Base-by-base conservation (phyloP, 2,888 invertebrate species). In the Lasiommata megera region DNA sequence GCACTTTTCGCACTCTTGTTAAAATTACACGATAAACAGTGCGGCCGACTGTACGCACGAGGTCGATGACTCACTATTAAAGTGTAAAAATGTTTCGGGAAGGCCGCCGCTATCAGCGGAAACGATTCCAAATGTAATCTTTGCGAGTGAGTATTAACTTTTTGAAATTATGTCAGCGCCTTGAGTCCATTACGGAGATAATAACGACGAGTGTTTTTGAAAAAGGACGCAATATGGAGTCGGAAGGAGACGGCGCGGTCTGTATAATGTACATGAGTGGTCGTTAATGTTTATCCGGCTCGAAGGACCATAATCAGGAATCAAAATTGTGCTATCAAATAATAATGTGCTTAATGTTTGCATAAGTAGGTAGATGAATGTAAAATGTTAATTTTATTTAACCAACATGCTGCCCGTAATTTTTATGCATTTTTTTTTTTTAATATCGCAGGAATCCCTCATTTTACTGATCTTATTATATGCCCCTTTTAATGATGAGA, bases 41-140 rank as follows among this genome's bases (percentile, higher is more conserved):
- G 48, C 6, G 2, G 11, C 12, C 9, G 41, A 34, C 7, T 56
- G 53, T 53, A 56, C 50, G 8, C 9, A 3, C 51, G 56, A 56
- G 56, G 51, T 37, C 51, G 54, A 46, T 60, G 60, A 60, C 37
- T 60, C 57, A 60, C 37, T 37, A 50, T 29, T 47, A 54, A 44
- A 46, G 11, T 40, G 28, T 38, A 18, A 36, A 31, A 23, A 41
- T 38, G 28, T 38, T 34, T 46, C 16, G 28, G 34, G 54, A 57
- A 57, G 58, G 58, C 50, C 55, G 41, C 31, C n/a, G 6, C 11
- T 58, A 47, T 47, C 54, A 16, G 47, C 58, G 60, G 60, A 61
- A 58, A 54, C 36, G 36, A 47, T 50, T 51, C 54, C 57, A 36
- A 44, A 50, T 46, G 51, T 52, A 58, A 58, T 52, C 52, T 41